Evolutionary conservation across 2,797 vertebrate genomes (phyloP).

Genomic region (Momotus momota): DNA sequence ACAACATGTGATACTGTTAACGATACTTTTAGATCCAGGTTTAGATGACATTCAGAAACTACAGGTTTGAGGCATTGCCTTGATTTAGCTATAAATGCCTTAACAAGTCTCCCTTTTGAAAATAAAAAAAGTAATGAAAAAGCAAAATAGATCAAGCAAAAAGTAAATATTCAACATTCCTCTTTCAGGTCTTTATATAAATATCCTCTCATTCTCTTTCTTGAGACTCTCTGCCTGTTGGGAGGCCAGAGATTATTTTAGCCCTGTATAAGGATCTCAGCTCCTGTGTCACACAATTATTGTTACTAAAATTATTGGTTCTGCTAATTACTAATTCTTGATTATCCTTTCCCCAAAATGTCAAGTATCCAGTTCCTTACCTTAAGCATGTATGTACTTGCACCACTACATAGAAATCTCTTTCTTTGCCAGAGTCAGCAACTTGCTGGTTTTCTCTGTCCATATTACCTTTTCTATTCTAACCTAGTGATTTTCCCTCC

Average conservation of each 20-base stretch:
- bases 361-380: background rate
- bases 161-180: background rate
- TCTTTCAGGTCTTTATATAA: background rate
- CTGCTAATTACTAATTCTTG: background rate
- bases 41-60: background rate
- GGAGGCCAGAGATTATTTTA: background rate
- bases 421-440: background rate
- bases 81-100: background rate
- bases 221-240: background rate
- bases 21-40: background rate
- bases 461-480: background rate
- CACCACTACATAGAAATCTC: background rate
- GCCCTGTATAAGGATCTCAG: background rate
- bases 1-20: background rate
- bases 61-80: background rate
- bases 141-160: background rate
- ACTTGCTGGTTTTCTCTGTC: background rate
- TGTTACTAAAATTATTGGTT: background rate
- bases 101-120: background rate
- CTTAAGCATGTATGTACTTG: background rate
- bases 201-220: background rate
- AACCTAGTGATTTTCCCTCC: background rate
- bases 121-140: background rate
- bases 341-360: background rate
- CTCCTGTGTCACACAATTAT: background rate